Evolutionary conservation across 2,888 invertebrate genomes (phyloP).

Genomic region (Oxyscelio sp.): DNA sequence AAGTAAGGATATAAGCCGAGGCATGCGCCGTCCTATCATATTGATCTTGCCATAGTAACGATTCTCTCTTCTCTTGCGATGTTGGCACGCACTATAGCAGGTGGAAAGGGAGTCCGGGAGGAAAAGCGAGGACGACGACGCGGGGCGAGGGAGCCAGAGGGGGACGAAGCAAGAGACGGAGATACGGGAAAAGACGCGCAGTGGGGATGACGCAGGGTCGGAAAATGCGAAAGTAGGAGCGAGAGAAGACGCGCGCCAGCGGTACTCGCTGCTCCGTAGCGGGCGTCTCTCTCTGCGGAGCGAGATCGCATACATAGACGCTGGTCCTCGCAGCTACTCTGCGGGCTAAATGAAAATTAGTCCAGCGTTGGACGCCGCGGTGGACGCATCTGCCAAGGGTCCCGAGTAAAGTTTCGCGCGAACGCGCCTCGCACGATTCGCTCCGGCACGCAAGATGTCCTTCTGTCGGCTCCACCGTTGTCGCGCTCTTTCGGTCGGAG

Average conservation of each 20-base stretch:
- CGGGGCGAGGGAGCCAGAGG: conserved; percentile 20
- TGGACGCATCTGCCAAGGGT: conserved; percentile 82
- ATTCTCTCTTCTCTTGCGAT: conserved; percentile 87
- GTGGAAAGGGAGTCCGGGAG: conserved; percentile 71
- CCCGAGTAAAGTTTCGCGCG: conserved; percentile 20
- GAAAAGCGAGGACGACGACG: conserved; percentile 49
- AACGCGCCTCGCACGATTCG: not conserved
- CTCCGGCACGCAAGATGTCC: conserved; percentile 41
- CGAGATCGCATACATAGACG: conserved; percentile 81
- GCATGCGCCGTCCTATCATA: conserved; percentile 88
- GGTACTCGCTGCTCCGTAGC: not conserved
- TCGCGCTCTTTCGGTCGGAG: conserved; percentile 13
- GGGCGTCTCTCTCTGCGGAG: conserved; percentile 12
- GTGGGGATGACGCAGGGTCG: conserved; percentile 63
- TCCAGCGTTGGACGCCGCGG: conserved; percentile 87
- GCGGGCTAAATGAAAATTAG: conserved; percentile 85
- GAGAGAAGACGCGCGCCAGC: conserved; percentile 32
- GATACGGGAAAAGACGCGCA: conserved; percentile 48
- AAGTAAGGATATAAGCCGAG: conserved; percentile 75
- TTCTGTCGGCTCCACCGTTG: conserved; percentile 31
- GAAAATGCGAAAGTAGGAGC: conserved; percentile 54
- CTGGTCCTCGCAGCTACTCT: conserved; percentile 83
- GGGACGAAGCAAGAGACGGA: conserved; percentile 50
- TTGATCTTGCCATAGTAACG: conserved; percentile 88
- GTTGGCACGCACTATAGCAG: conserved; percentile 84